phyloP scores from a whole-genome alignment of 2,888 invertebrate species.

The Terebella lapidaria region DNA sequence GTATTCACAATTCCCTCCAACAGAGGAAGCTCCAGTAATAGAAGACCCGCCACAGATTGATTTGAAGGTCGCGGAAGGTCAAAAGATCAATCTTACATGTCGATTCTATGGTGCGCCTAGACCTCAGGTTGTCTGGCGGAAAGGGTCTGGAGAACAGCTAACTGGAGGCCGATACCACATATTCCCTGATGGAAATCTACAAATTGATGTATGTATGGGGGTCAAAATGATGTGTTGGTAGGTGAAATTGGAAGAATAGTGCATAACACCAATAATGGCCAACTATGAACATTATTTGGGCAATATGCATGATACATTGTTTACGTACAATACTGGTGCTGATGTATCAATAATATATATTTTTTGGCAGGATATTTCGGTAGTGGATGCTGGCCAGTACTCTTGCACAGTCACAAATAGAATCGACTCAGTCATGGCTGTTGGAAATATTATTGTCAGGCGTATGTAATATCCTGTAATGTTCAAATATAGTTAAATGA shows the following conservation, averaged over 20 bases:
- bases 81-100: conserved; percentile 58
- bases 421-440: conserved; percentile 75
- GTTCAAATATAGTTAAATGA: too few species aligned
- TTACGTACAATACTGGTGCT: too few species aligned
- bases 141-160: conserved; percentile 24
- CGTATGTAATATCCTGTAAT: conserved; percentile 60
- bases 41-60: not conserved
- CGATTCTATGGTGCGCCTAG: conserved; percentile 92
- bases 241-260: too few species aligned
- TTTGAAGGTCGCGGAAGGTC: conserved; percentile 39
- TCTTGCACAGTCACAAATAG: conserved; percentile 88
- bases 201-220: conserved; percentile 25
- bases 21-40: not conserved
- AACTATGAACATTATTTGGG: too few species aligned
- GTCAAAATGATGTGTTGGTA: too few species aligned
- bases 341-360: too few species aligned
- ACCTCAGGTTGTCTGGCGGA: conserved; percentile 81
- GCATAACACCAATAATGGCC: too few species aligned
- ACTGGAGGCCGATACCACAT: conserved; percentile 28
- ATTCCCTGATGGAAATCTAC: conserved; percentile 20
- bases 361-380: conserved; percentile 63
- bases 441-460: conserved; percentile 76
- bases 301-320: too few species aligned
- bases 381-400: conserved; percentile 87
- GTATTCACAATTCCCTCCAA: too few species aligned